phyloP scores from a whole-genome alignment of 2,888 invertebrate genomes.

The Drosophila multiciliata region DNA sequence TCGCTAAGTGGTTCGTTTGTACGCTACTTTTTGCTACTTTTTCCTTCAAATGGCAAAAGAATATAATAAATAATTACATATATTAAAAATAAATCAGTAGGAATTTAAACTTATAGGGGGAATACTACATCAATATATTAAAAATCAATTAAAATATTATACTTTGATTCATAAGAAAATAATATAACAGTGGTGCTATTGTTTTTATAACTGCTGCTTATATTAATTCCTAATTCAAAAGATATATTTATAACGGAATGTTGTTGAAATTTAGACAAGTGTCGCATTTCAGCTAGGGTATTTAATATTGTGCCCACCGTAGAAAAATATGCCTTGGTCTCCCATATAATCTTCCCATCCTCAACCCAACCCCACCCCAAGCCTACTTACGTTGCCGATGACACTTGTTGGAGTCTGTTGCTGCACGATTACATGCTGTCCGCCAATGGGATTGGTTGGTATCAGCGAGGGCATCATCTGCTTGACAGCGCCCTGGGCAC shows the following conservation, averaged over 20 bases:
- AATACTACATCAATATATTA: background rate
- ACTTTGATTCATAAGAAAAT: background rate
- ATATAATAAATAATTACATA: background rate
- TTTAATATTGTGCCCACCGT: background rate
- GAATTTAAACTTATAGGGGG: background rate
- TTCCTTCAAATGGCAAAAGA: background rate
- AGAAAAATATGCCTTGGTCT: background rate
- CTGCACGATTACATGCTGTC: conserved; percentile 83
- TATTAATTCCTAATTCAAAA: background rate
- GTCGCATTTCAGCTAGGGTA: background rate
- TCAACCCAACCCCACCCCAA: background rate
- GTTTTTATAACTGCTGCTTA: background rate
- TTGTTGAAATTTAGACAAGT: background rate
- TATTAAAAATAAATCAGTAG: background rate
- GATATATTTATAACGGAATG: background rate
- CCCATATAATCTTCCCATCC: background rate
- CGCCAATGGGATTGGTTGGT: conserved; percentile 82
- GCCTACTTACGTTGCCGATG: conserved; percentile 81
- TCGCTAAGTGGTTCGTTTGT: background rate
- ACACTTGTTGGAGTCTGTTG: conserved; percentile 82
- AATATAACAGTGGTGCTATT: background rate
- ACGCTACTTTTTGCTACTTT: background rate
- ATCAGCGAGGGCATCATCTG: conserved; percentile 84
- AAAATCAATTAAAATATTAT: background rate
- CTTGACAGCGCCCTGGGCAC: conserved; percentile 66